Evolutionary conservation across 2,113 vertebrate species (phyloP).

Genomic region (Malurus alboscapulatus): DNA sequence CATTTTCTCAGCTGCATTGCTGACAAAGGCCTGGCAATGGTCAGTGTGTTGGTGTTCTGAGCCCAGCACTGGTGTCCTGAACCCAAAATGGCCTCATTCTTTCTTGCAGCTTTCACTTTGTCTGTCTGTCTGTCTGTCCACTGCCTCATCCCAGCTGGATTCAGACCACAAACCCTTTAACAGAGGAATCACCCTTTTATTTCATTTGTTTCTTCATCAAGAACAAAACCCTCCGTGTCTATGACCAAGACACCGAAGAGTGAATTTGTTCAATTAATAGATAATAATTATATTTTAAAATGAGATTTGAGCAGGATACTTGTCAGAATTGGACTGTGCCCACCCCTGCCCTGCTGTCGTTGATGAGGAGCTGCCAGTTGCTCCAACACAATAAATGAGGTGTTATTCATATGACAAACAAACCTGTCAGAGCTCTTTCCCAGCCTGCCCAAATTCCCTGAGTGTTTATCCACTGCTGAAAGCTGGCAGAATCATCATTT

Average conservation of each 20-base stretch:
- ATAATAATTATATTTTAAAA: neutral
- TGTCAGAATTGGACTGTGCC: neutral
- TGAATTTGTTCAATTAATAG: neutral
- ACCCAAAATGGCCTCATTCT: neutral
- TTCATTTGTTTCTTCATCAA: neutral
- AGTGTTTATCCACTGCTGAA: slow-evolving; percentile 9
- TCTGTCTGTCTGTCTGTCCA: neutral
- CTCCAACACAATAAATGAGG: neutral
- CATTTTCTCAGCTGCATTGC: neutral
- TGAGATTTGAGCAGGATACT: neutral
- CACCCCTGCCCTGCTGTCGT: neutral
- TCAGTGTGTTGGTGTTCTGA: neutral
- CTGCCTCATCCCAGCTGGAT: neutral
- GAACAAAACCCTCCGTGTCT: neutral
- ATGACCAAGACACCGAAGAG: neutral
- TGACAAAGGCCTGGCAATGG: neutral
- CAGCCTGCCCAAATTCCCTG: slow-evolving; percentile 28
- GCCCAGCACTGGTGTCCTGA: neutral
- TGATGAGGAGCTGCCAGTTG: neutral
- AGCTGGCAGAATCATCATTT: slow-evolving; percentile 41
- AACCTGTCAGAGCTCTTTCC: slow-evolving; percentile 14
- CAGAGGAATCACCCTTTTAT: neutral
- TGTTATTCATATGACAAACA: slow-evolving; percentile 10
- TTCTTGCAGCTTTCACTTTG: neutral
- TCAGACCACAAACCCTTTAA: neutral